Evolutionary conservation across 2,113 vertebrate species (phyloP), one percentile per base, ranked within the genome.

Genomic region (Mungos mungo): DNA sequence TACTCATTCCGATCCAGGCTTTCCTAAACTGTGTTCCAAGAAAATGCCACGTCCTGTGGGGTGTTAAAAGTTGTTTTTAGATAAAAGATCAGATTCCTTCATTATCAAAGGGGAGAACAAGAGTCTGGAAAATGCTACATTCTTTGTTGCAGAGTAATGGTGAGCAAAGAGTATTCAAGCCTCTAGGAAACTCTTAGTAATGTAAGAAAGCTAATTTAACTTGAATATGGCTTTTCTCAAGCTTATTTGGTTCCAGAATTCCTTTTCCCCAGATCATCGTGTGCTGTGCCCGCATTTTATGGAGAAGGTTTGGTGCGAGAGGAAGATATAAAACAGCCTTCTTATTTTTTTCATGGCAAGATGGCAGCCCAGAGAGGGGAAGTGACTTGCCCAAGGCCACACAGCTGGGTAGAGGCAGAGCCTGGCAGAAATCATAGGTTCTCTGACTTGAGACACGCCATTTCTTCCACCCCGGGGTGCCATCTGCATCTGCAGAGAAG

Each of bases 331-430:
- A 35, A 80, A 29, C 29, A 93, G 35, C 35, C 57, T 68, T 96
- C 1, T 57, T 90, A 12, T 15, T 95, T 87, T 35, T 86, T 72
- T 52, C 19, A 63, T 65, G 63, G 54, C 18, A 47, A 74, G 33
- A 50, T 66, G 69, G n/a, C 76, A 16, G 8, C 71, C 54, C 27
- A 88, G 83, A 90, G 29, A 72, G 33, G 38, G 69, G 60, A 60
- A 88, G 41, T 96, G 84, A 96, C 84, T 95, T 88, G 69, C 71
- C 45, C 16, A 66, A 81, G 65, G 79, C 88, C 84, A 94, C 81
- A 74, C 38, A 38, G n/a, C 33, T 81, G 18, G 0, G 5, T 52
- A 31, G 60, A 85, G 19, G 38, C 45, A 69, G 47, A 38, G 50
- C 19, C 33, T 85, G 85, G 92, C 25, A 77, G 76, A 89, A 95